Conservation (phyloP, 64 coral and sea anemone genomes). For the Anthopleura sola region DNA sequence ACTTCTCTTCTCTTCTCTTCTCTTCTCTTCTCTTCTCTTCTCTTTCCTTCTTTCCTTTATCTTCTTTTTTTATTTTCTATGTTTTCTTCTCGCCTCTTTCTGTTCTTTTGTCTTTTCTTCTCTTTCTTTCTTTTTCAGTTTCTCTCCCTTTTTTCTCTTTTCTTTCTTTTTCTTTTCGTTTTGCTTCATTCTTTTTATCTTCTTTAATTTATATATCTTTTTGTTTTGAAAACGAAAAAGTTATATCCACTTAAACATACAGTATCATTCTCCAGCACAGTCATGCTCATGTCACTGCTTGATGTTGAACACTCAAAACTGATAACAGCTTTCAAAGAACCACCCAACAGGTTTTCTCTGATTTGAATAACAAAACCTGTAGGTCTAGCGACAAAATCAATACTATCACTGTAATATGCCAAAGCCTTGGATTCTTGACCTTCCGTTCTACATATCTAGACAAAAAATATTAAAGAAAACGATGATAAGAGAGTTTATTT, state of each 20-base stretch:
- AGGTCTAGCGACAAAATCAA: neutral
- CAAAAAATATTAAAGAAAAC: neutral
- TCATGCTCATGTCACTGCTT: neutral
- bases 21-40: too few relatives aligned
- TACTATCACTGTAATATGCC: neutral
- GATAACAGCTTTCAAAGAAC: neutral
- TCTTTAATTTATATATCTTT: too few relatives aligned
- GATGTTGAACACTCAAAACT: neutral
- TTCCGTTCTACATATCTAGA: slow-evolving; percentile 1
- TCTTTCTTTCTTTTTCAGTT: neutral
- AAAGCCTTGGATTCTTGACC: neutral
- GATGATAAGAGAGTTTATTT: neutral
- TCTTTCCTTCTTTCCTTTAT: too few relatives aligned
- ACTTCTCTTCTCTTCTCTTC: neutral
- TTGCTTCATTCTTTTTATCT: neutral
- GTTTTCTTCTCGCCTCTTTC: too few relatives aligned
- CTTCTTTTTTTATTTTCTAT: too few relatives aligned
- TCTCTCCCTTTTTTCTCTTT: neutral
- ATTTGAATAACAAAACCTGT: neutral
- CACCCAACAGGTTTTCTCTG: neutral
- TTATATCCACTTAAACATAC: neutral
- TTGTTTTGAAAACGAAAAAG: too few relatives aligned
- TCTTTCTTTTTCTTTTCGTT: too few relatives aligned
- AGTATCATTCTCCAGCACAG: neutral
- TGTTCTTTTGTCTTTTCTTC: too few relatives aligned